Percentiles rank a stretch among this genome's conserved stretches.
Conservation (phyloP, 2,113 vertebrate species). For the Rattus norvegicus region DNA sequence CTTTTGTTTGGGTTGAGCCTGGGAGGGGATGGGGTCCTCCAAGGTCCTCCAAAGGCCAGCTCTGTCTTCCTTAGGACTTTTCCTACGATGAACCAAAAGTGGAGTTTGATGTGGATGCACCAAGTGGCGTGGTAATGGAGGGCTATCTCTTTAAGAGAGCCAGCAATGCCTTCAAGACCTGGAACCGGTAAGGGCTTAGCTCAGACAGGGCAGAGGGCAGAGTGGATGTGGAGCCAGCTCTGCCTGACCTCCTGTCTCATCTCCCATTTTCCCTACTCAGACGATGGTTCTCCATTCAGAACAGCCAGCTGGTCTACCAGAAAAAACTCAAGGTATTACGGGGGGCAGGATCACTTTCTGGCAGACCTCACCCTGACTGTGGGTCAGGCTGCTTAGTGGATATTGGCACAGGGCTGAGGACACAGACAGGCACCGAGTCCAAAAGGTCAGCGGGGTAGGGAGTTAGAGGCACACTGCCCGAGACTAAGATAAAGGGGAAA, state of each 20-base stretch:
- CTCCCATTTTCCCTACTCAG: conserved; percentile 78
- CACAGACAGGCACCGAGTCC: background rate
- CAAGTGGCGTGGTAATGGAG: conserved; percentile 98
- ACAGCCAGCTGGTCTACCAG: conserved; percentile 99
- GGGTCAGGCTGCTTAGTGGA: background rate
- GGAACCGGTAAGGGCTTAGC: conserved; percentile 92
- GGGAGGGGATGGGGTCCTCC: background rate
- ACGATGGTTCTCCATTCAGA: conserved; percentile 99
- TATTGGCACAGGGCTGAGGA: background rate
- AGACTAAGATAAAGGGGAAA: background rate
- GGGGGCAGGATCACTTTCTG: background rate
- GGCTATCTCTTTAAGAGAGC: conserved; percentile 99
- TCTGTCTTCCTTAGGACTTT: conserved; percentile 90
- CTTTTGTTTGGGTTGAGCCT: background rate
- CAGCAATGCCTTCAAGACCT: conserved; percentile 98
- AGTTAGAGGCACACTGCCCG: background rate
- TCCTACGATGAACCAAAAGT: conserved; percentile 95
- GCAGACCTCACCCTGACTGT: background rate
- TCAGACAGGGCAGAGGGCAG: background rate
- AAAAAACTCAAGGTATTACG: conserved; percentile 95
- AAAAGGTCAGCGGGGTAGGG: background rate
- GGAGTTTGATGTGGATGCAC: conserved; percentile 96
- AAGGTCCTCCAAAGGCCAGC: background rate
- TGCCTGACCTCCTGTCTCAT: background rate
- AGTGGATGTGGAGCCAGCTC: rapidly evolving